Percentiles rank a stretch among this genome's conserved stretches.
Evolutionary conservation across 2,797 vertebrate species (phyloP).

Genomic region (Tenualosa thibaudeaui): DNA sequence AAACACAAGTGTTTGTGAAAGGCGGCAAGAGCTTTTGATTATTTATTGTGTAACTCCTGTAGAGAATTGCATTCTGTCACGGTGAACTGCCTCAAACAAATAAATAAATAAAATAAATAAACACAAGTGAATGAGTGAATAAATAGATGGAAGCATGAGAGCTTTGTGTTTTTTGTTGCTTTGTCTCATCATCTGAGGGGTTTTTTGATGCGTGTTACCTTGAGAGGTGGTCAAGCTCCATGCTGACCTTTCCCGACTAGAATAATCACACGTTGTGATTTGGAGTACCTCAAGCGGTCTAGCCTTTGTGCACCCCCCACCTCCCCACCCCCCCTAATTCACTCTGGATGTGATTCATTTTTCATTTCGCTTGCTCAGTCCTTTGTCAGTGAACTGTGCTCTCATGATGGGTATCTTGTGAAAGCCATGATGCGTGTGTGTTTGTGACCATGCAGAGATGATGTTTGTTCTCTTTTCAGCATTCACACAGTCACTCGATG

Average conservation of each 20-base stretch:
- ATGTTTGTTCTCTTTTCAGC: neutral
- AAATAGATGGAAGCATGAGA: neutral
- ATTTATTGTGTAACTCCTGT: conserved; percentile 15
- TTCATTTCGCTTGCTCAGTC: neutral
- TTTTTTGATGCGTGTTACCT: neutral
- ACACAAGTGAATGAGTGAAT: neutral
- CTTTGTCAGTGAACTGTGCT: neutral
- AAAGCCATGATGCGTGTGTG: conserved; percentile 1
- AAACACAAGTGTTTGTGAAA: neutral
- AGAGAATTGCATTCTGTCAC: conserved; percentile 18
- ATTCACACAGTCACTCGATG: neutral
- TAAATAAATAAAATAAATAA: neutral
- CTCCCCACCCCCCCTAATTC: neutral
- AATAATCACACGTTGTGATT: neutral
- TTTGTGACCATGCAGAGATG: neutral
- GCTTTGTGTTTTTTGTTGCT: neutral
- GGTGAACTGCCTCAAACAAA: neutral
- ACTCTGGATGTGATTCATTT: neutral
- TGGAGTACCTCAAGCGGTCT: neutral
- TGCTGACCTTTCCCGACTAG: conserved; percentile 14
- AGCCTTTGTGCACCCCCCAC: neutral
- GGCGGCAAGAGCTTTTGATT: neutral
- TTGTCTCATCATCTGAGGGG: neutral
- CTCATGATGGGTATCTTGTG: neutral
- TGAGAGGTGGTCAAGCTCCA: neutral